Conservation (phyloP, 2,888 invertebrate genomes). For the Drosophila engyochracea region DNA sequence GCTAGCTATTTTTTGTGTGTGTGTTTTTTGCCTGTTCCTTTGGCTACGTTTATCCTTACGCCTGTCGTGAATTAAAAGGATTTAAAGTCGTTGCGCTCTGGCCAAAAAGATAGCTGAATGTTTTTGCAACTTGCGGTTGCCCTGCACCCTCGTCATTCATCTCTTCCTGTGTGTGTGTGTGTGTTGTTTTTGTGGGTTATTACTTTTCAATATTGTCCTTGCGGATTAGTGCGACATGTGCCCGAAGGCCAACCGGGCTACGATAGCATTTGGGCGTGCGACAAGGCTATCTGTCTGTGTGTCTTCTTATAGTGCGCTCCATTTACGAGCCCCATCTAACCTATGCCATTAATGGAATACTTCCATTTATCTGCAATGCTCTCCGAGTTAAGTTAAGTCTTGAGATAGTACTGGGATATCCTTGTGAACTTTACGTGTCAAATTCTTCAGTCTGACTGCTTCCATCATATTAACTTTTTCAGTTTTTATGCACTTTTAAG, state of each 20-base stretch:
- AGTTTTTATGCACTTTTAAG: not conserved
- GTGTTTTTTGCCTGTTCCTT: slow-evolving; percentile 16
- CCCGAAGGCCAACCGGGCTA: slow-evolving; percentile 55
- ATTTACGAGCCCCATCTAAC: slow-evolving; percentile 17
- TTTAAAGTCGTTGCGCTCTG: slow-evolving; percentile 68
- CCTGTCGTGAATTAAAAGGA: slow-evolving; percentile 81
- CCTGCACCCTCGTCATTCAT: slow-evolving; percentile 70
- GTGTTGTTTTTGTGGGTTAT: slow-evolving; percentile 83
- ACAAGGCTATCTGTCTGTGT: slow-evolving; percentile 25
- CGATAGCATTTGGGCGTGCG: slow-evolving; percentile 27
- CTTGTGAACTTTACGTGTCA: not conserved
- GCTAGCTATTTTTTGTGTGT: slow-evolving; percentile 22
- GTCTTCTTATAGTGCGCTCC: slow-evolving; percentile 28
- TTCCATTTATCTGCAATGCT: not conserved
- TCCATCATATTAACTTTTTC: not conserved
- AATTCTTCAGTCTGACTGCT: not conserved
- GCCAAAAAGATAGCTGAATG: slow-evolving; percentile 70
- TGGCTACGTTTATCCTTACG: slow-evolving; percentile 64
- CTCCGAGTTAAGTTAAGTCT: not conserved
- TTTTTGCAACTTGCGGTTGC: slow-evolving; percentile 77
- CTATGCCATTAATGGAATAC: slow-evolving; percentile 9
- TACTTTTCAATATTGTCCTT: slow-evolving; percentile 86
- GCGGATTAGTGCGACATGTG: slow-evolving; percentile 83
- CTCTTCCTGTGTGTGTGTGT: slow-evolving; percentile 38
- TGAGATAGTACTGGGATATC: not conserved